Evolutionary conservation across 2,888 invertebrate genomes (phyloP), one percentile per base, ranked within the genome.

Genomic region (Leptinotarsa juncta): DNA sequence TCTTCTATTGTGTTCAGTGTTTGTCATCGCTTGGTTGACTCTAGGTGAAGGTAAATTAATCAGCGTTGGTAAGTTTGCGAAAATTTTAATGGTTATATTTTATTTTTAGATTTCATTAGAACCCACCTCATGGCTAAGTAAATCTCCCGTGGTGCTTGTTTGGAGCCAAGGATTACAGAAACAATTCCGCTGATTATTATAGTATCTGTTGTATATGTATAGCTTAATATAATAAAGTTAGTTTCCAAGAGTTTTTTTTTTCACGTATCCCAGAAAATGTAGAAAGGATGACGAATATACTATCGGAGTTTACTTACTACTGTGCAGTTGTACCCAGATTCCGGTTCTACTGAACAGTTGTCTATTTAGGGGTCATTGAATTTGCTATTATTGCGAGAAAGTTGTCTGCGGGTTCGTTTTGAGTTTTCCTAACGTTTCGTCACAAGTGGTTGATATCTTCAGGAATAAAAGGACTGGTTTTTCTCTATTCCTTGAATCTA

Each of bases 21-120:
- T 62, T n/a, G 26, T 62, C 62, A 10, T 62, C 62, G 62, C 62
- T 62, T 62, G 62, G 62, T 42, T 62, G 62, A 42, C 42, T 68
- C 68, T 55, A 55, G 57, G 42, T 55, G 57, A 57, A 69, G 57
- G 69, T 69, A 69, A 69, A 69, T 69, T n/a, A 18, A 32, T 18
- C 14, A 49, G 3, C 48, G 12, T 57, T 51, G 26, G 26, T n/a
- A 68, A 42, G 55, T 68, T 48, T 49, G 1, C n/a, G 14, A 15
- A 15, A 23, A 55, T 55, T 16, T 42, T 67, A n/a, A 49, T 16
- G n/a, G 32, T 67, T n/a, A 5, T 3, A 26, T 67, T 48, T 69
- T 55, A 20, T 69, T 57, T 69, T 18, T 69, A 69, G 69, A 69
- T 53, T 69, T 69, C 57, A 69, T 69, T 15, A 57, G 14, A 50